Evolutionary conservation across 2,797 vertebrate species (phyloP), one percentile per base, ranked within the genome.

Genomic region (Sarcophilus harrisii): DNA sequence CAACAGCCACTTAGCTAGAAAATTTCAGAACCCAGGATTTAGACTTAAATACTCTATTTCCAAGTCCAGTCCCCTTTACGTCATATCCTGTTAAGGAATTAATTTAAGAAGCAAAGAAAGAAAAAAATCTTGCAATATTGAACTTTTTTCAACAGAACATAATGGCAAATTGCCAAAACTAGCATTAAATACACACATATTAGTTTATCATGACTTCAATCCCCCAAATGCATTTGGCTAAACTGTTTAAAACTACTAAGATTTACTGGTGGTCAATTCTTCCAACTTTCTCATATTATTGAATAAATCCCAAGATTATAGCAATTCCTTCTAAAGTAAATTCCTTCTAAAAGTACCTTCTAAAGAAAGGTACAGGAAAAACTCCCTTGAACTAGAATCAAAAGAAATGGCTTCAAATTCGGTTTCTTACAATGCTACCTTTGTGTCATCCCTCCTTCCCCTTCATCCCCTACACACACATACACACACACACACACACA

Each of bases 191-290:
- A 5, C 4, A 57, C 58, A 89, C 60, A 93, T 66, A 90, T 94
- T 95, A 87, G 9, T 94, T 91, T 91, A 73, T 91, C 87, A 21
- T 96, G 97, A 97, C 92, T 91, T 60, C 96, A 97, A 98, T 97
- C 96, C 97, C 49, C 57, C 4, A 38, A 58, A 92, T 5, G 81
- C 94, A 98, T 58, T 90, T 98, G 97, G 95, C 96, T 59, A 81
- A 96, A 96, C 97, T 62, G 98, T 98, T 98, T 97, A 98, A 96
- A 98, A 97, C 95, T 97, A 96, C 97, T 95, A 94, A 0, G 93
- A 98, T 97, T 96, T 97, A 93, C 96, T 97, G 97, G 96, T 98
- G 66, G 18, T 3, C n/a, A 98, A 98, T 96, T 98, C 97, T 97
- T 98, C 98, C 97, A 97, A 95, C 97, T 96, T 96, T 96, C 97